Base-by-base conservation (phyloP, 2,888 invertebrate species). In the Machimus atricapillus region DNA sequence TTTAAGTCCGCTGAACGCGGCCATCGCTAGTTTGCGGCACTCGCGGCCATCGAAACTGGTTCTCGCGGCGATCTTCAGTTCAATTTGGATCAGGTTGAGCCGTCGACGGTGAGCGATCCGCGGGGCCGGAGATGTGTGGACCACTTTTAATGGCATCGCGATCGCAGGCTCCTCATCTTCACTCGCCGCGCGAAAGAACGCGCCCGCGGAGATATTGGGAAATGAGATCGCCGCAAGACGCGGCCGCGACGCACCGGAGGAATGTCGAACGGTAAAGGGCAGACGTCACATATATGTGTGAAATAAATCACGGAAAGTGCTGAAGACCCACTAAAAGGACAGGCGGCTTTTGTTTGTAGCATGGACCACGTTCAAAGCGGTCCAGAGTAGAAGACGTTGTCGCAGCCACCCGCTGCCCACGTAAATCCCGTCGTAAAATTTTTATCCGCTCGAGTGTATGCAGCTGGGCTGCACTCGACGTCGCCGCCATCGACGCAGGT, bases 241-340 rank as follows among this genome's bases (percentile, higher is more conserved):
- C 31, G 8, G 66, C 31, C 58, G 37, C n/a, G 31, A 12, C 37
- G 58, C 58, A 56, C 4, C 14, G 37, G 58, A 16, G 82, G 8
- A 46, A 78, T 81, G 52, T 81, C 52, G 82, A 82, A 58, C 82
- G 34, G 82, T 82, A 82, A 82, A 66, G 82, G 82, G 58, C 58
- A 82, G 37, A 66, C 58, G 40, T 43, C 23, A 52, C 27, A 56
- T 52, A 85, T 87, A 87, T 83, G 88, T 88, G 88, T 88, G 88
- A 88, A 88, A 88, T 87, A 88, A 88, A 87, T 86, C 88, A 88
- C 86, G 82, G 74, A 88, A 88, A 87, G 87, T 87, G 87, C 88
- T 85, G 87, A 82, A 87, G 86, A 88, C 86, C 87, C 83, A 88
- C 87, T 87, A 88, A 7, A 34, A 88, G 77, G 58, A 34, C 56